A percentile compares a stretch with the other conserved stretches of the same genome.
Evolutionary conservation across 2,113 vertebrate genomes (phyloP).

Genomic region (Oreochromis niloticus): DNA sequence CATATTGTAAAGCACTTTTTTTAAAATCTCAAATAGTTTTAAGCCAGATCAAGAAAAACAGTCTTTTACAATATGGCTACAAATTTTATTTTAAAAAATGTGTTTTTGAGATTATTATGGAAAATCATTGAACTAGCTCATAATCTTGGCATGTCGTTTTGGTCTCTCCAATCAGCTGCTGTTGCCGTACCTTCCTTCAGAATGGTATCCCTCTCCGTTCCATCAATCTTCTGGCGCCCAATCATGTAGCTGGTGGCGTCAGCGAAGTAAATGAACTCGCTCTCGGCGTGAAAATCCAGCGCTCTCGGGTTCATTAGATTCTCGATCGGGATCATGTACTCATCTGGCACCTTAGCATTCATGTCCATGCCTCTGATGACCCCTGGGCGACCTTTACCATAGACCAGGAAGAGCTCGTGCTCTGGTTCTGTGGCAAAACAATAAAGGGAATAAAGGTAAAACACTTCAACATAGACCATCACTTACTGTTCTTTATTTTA

Average conservation of each 20-base stretch:
- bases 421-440: slow-evolving; percentile 80
- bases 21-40: neutral
- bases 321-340: slow-evolving; percentile 98
- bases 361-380: slow-evolving; percentile 96
- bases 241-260: slow-evolving; percentile 96
- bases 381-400: slow-evolving; percentile 92
- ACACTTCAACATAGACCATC: neutral
- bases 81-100: neutral
- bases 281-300: slow-evolving; percentile 91
- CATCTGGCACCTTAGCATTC: slow-evolving; percentile 90
- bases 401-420: slow-evolving; percentile 93
- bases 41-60: neutral
- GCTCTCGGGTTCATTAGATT: slow-evolving; percentile 96
- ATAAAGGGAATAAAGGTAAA: neutral
- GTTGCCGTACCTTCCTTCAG: slow-evolving; percentile 83
- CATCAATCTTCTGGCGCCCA: slow-evolving; percentile 94
- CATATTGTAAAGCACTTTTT: neutral
- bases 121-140: neutral
- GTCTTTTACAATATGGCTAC: neutral
- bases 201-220: slow-evolving; percentile 88
- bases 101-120: neutral
- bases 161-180: neutral
- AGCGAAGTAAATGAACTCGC: slow-evolving; percentile 93
- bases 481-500: neutral
- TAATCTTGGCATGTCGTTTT: neutral